Evolutionary conservation across 2,888 invertebrate species (phyloP).

Genomic region (Ennomos erosarius): DNA sequence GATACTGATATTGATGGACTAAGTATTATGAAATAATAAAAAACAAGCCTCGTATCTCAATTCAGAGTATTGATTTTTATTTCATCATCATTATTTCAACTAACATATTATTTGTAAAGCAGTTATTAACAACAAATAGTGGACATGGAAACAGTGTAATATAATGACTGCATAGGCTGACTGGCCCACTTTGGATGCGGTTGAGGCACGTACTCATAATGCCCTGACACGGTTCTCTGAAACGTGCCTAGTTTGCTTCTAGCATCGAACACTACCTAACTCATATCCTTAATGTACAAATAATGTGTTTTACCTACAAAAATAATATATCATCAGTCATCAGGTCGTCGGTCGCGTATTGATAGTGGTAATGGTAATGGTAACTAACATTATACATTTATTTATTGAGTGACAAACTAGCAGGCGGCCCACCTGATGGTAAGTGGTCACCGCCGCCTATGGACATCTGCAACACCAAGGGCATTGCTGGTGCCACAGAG

Average conservation of each 20-base stretch:
- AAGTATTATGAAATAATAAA: not conserved
- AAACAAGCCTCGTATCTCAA: too few relatives aligned
- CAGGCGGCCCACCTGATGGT: too few relatives aligned
- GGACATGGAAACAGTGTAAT: slow-evolving; percentile 14
- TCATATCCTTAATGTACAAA: slow-evolving; percentile 25
- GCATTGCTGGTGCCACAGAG: too few relatives aligned
- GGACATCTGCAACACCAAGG: too few relatives aligned
- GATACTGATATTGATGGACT: not conserved
- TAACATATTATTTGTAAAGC: not conserved
- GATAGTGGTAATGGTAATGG: too few relatives aligned
- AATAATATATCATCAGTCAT: too few relatives aligned
- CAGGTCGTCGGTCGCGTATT: too few relatives aligned
- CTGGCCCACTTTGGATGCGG: slow-evolving; percentile 61
- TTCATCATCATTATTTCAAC: not conserved
- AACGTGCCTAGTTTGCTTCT: slow-evolving; percentile 64
- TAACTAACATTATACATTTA: too few relatives aligned
- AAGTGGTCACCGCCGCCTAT: too few relatives aligned
- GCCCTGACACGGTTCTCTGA: slow-evolving; percentile 55
- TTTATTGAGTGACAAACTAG: too few relatives aligned
- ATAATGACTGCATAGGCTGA: slow-evolving; percentile 26
- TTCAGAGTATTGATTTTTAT: too few relatives aligned
- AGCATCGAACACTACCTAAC: slow-evolving; percentile 25
- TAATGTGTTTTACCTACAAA: slow-evolving; percentile 6
- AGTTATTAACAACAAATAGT: slow-evolving; percentile 14
- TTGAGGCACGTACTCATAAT: slow-evolving; percentile 59